Evolutionary conservation across 1,140 invertebrate genomes (phyloP), one percentile per base, ranked within the genome.

Genomic region (Gryon sp.): DNA sequence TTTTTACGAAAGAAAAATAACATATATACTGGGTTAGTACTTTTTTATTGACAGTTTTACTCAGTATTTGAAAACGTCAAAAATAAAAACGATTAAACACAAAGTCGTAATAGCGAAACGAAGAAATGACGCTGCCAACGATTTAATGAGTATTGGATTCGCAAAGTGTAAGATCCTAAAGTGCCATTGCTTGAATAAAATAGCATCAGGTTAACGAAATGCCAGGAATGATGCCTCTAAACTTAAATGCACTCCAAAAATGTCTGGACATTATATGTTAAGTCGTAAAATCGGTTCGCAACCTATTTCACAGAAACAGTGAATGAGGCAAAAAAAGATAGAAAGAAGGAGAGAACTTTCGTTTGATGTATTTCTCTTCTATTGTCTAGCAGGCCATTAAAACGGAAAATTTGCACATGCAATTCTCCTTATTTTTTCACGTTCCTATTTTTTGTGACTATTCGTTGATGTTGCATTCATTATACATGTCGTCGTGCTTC

Each of bases 381-480:
- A 41, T 72, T 70, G 62, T 63, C 62, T 80, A 74, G 59, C 63
- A 45, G 45, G 45, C 68, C 68, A 66, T 78, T 74, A 68, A 78
- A 76, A 78, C 59, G 50, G 60, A 46, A 70, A 62, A 66, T 76
- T 69, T 76, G 60, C 73, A 68, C 62, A 63, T 38, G 26, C 14
- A 38, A 60, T 50, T 53, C 15, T 60, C 32, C 30, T 19, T 45
- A 60, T 53, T 70, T 62, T 26, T 62, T 60, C 43, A 53, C 15
- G 53, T 45, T 38, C 32, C 28, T 45, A 9, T 9, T 53, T 53
- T 52, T 52, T 60, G 22, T 9, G 12, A 22, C 20, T 50, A 8
- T 11, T 28, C 12, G 18, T 32, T 59, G 45, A 26, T 50, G 20
- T 57, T 38, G 36, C 30, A 32, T 18, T 59, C 45, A 11, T 50